A percentile compares a stretch with the other conserved stretches of the same genome.
These are phyloP conservation scores for Drosophila eohydei DNA, from an alignment of 2,888 invertebrate species.

Conservation along the genomic window DNA sequence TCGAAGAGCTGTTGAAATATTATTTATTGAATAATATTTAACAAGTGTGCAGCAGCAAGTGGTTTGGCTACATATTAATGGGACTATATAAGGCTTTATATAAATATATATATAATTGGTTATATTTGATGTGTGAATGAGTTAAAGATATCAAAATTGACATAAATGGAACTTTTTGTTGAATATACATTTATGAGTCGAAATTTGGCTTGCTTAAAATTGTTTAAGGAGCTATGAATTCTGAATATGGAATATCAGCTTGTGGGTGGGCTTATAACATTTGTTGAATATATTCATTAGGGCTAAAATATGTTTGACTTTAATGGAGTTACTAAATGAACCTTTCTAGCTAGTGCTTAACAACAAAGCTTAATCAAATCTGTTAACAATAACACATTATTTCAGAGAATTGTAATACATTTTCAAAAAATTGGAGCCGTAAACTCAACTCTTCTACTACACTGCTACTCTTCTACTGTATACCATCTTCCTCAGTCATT, in stretches of 20 bases:
- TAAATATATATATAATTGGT: neutral
- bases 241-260: neutral
- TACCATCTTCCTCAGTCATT: too few species aligned
- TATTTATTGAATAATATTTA: conserved; percentile 50
- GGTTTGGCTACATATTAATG: conserved; percentile 1
- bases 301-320: neutral
- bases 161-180: neutral
- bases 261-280: neutral
- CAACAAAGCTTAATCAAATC: too few species aligned
- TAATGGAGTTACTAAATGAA: neutral
- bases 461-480: too few species aligned
- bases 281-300: neutral
- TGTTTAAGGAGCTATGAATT: neutral
- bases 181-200: neutral
- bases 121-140: neutral
- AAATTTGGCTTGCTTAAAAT: neutral
- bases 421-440: too few species aligned
- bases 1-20: conserved; percentile 52
- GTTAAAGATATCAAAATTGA: neutral
- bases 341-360: too few species aligned
- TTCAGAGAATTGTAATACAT: too few species aligned
- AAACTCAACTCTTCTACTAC: too few species aligned
- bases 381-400: too few species aligned
- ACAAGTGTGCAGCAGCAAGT: conserved; percentile 19
- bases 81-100: neutral